These are phyloP conservation scores for Microdon myrmicae DNA, from an alignment of 2,888 invertebrate genomes.

Conservation along the genomic window DNA sequence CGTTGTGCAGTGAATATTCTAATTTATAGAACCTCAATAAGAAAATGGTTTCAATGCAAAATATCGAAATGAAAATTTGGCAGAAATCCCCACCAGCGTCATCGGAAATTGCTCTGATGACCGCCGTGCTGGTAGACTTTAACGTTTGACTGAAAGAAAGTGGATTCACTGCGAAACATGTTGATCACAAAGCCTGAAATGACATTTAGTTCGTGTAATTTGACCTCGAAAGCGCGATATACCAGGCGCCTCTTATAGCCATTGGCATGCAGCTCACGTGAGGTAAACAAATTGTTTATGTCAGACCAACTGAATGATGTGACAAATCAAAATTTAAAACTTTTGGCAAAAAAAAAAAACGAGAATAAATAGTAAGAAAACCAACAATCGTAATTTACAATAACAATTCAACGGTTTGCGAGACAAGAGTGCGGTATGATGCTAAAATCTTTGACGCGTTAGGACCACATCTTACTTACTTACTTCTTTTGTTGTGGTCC, in stretches of 20 bases:
- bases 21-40: constrained; percentile 17
- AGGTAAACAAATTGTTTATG: constrained; percentile 22
- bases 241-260: too few species aligned
- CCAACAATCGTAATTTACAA: too few species aligned
- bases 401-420: too few species aligned
- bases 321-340: constrained; percentile 37
- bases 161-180: constrained; percentile 2
- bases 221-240: constrained; percentile 3
- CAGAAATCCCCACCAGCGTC: background rate
- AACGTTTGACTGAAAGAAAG: too few species aligned
- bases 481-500: too few species aligned
- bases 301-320: constrained; percentile 36
- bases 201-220: constrained; percentile 25
- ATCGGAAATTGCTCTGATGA: background rate
- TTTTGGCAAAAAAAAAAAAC: constrained; percentile 25
- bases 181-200: constrained; percentile 23
- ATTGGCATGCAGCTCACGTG: constrained; percentile 17
- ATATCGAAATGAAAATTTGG: background rate
- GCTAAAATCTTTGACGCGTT: too few species aligned
- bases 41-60: background rate
- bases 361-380: constrained; percentile 7
- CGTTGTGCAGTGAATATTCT: constrained; percentile 32
- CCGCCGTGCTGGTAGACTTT: too few species aligned
- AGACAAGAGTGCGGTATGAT: too few species aligned
- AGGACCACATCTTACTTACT: too few species aligned